Percentiles rank a stretch among this genome's conserved stretches.
Conservation (phyloP, 2,113 vertebrate species). For the Platycercus adscitus region DNA sequence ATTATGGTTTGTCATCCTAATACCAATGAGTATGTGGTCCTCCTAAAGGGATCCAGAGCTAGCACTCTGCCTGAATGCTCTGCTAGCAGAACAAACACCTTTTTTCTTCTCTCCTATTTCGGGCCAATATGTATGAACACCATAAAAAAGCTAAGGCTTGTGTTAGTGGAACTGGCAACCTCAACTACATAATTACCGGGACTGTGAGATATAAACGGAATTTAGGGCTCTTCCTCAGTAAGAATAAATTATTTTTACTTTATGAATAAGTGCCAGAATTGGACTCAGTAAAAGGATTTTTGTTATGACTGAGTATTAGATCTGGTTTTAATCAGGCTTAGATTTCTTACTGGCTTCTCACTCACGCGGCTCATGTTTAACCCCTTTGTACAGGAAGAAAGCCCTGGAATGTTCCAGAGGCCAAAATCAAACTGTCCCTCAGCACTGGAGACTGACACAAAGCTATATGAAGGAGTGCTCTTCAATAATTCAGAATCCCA, state of each 20-base stretch:
- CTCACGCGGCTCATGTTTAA: background rate
- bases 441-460: background rate
- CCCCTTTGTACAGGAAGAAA: background rate
- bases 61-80: background rate
- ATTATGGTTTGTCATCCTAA: slow-evolving; percentile 51
- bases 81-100: background rate
- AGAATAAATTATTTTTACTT: slow-evolving; percentile 36
- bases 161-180: background rate
- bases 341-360: background rate
- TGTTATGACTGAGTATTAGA: background rate
- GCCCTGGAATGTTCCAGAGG: slow-evolving; percentile 25
- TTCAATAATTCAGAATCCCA: slow-evolving; percentile 19
- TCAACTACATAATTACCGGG: background rate
- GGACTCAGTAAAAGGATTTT: background rate
- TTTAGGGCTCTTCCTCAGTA: slow-evolving; percentile 17
- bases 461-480: background rate
- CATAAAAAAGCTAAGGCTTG: background rate
- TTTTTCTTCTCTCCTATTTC: background rate
- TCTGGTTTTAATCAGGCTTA: slow-evolving; percentile 12
- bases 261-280: slow-evolving; percentile 21
- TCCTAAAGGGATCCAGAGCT: background rate
- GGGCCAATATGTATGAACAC: background rate
- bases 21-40: background rate
- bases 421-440: background rate
- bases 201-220: background rate